Evolutionary conservation across 2,113 vertebrate genomes (phyloP).

Genomic region (Anolis carolinensis): DNA sequence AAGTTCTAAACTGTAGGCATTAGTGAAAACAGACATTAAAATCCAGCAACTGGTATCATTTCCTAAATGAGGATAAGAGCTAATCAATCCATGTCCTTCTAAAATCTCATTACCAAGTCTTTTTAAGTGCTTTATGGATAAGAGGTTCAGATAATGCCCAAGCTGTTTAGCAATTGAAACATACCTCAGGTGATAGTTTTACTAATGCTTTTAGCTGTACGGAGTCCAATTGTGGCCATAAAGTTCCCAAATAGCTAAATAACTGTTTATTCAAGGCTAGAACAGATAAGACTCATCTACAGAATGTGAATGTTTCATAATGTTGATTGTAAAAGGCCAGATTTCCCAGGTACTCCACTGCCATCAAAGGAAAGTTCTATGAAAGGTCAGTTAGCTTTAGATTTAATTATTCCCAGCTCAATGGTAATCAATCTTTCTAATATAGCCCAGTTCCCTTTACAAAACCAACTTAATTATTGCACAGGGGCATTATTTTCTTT

Average conservation of each 20-base stretch:
- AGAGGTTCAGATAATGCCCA: conserved; percentile 52
- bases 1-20: conserved; percentile 44
- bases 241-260: conserved; percentile 28
- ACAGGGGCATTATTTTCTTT: not conserved
- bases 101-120: conserved; percentile 62
- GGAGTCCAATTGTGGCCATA: conserved; percentile 1
- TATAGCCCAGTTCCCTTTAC: not conserved
- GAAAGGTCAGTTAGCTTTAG: not conserved
- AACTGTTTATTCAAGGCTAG: conserved; percentile 34
- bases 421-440: not conserved
- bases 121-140: conserved; percentile 59
- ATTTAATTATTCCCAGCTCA: not conserved
- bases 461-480: not conserved
- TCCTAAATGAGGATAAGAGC: conserved; percentile 52
- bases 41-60: conserved; percentile 56
- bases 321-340: not conserved
- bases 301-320: not conserved
- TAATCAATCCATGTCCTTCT: conserved; percentile 65
- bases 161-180: conserved; percentile 57
- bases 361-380: not conserved
- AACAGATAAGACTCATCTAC: not conserved
- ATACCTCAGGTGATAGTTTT: conserved; percentile 49
- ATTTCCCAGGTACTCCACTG: not conserved
- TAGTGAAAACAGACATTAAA: conserved; percentile 49
- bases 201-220: conserved; percentile 44